phyloP scores from a whole-genome alignment of 2,888 invertebrate species.

The Cantharis lateralis region DNA sequence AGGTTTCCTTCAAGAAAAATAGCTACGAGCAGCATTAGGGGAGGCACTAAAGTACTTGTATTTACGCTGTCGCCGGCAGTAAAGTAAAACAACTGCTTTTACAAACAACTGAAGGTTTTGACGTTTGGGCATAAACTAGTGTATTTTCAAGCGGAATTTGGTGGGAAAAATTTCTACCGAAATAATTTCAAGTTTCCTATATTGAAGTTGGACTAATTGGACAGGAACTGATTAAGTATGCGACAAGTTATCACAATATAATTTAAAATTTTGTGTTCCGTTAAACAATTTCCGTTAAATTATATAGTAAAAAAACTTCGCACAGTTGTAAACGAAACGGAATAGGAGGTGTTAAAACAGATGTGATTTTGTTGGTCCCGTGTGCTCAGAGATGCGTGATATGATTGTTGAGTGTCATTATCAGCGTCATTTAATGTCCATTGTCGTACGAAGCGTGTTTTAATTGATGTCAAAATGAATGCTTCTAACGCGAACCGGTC shows the following conservation, averaged over 20 bases:
- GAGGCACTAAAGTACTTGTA: too few relatives aligned
- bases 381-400: constrained; percentile 42
- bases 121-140: too few relatives aligned
- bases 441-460: constrained; percentile 45
- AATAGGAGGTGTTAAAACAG: constrained; percentile 41
- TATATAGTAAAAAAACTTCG: background rate
- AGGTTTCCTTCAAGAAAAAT: too few relatives aligned
- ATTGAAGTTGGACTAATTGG: background rate
- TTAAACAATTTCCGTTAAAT: background rate
- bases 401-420: constrained; percentile 44
- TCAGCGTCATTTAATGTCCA: constrained; percentile 45
- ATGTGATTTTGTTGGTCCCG: constrained; percentile 39
- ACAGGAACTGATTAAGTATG: background rate
- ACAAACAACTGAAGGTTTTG: too few relatives aligned
- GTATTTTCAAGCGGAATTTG: background rate
- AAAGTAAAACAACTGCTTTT: too few relatives aligned
- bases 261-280: background rate
- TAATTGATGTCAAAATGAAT: constrained; percentile 46
- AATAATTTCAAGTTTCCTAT: background rate
- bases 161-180: background rate
- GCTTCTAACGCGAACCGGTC: constrained; percentile 30
- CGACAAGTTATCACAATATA: background rate
- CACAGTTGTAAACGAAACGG: constrained; percentile 36
- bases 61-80: too few relatives aligned
- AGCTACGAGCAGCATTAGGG: too few relatives aligned